A percentile compares a stretch with the other conserved stretches of the same genome.
phyloP scores from a whole-genome alignment of 2,888 invertebrate genomes.

The Diogma glabrata region DNA sequence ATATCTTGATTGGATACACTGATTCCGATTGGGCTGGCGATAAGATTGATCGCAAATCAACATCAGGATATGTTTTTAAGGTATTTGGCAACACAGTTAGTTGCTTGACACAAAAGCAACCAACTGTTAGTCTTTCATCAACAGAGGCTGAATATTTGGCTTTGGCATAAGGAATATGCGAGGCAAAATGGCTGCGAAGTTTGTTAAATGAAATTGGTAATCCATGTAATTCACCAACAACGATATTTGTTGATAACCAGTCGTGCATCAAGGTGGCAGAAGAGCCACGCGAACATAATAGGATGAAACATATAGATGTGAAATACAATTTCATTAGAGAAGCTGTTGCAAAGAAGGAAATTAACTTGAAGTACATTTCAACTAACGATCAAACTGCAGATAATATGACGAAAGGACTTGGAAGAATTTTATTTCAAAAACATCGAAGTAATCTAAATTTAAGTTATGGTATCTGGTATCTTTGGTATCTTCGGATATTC shows the following conservation, averaged over 20 bases:
- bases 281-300: constrained; percentile 11
- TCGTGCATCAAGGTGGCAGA: constrained; percentile 13
- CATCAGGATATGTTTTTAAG: constrained; percentile 13
- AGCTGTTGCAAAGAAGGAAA: no score
- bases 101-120: background rate
- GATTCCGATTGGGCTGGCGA: constrained; percentile 3
- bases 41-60: constrained; percentile 15
- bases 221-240: background rate
- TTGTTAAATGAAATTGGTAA: constrained; percentile 6
- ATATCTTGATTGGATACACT: background rate
- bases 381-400: no score
- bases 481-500: no score
- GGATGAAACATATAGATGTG: no score
- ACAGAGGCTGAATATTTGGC: constrained; percentile 16
- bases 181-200: constrained; percentile 14
- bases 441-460: no score
- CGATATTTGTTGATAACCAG: constrained; percentile 13
- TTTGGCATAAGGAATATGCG: constrained; percentile 12
- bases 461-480: no score
- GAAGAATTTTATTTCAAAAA: no score
- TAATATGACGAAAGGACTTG: no score
- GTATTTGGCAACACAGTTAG: background rate
- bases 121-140: background rate
- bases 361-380: no score
- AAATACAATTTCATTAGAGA: no score